Conservation (phyloP, 2,797 vertebrate species). For the Propithecus deckenii region DNA sequence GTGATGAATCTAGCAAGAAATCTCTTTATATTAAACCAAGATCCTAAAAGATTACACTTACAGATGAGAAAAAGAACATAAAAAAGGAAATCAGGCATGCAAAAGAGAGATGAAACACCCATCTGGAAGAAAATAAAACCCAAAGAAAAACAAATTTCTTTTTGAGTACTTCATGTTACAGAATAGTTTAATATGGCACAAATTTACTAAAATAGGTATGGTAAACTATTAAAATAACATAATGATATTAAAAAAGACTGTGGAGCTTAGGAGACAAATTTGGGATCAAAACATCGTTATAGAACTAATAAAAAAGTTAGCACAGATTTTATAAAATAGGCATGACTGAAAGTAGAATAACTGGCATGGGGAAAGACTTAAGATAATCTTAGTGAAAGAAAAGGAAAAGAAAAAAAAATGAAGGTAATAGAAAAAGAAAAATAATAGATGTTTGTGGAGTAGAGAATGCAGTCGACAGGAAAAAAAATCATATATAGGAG, state of each 20-base stretch:
- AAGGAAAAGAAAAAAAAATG: neutral
- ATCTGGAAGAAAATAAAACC: neutral
- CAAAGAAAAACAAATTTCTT: slow-evolving; percentile 8
- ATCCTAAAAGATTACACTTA: neutral
- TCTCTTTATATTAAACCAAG: neutral
- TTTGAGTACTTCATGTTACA: neutral
- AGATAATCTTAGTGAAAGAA: slow-evolving; percentile 29
- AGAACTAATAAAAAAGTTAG: slow-evolving; percentile 6
- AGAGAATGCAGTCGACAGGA: neutral
- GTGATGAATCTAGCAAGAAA: neutral
- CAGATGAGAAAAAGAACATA: neutral
- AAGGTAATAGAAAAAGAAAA: neutral
- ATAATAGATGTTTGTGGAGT: neutral
- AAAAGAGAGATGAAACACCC: neutral
- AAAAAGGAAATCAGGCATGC: neutral
- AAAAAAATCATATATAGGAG: neutral
- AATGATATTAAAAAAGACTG: neutral
- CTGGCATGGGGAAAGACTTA: neutral
- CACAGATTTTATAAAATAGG: neutral
- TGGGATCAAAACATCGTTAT: neutral
- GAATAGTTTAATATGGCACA: neutral
- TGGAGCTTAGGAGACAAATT: neutral
- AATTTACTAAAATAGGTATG: neutral
- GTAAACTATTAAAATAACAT: slow-evolving; percentile 4
- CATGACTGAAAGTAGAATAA: slow-evolving; percentile 11